A percentile compares a stretch with the other conserved stretches of the same genome.
phyloP scores from a whole-genome alignment of 2,797 vertebrate genomes.

The Eutrigla gurnardus region DNA sequence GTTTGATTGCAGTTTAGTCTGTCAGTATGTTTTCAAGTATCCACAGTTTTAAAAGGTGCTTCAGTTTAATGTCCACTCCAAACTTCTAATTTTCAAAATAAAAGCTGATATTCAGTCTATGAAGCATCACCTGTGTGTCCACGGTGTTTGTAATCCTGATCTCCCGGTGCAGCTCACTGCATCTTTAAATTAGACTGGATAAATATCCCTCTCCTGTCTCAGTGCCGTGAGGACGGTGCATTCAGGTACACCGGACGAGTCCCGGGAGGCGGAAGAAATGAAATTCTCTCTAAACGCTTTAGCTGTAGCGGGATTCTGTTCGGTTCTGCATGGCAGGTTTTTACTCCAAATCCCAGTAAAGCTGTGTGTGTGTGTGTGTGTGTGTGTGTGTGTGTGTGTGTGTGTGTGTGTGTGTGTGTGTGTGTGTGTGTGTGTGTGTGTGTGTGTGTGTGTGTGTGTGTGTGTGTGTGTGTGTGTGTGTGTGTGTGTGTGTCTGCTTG shows the following conservation, averaged over 20 bases:
- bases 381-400: neutral
- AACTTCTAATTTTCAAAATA: neutral
- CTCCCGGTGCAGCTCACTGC: conserved; percentile 17
- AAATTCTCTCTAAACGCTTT: conserved; percentile 44
- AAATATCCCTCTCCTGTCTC: conserved; percentile 39
- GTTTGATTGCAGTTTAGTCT: neutral
- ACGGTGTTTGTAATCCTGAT: conserved; percentile 11
- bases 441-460: conserved; percentile 27
- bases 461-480: conserved; percentile 2
- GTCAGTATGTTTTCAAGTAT: neutral
- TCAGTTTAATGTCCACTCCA: neutral
- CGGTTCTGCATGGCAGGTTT: conserved; percentile 51
- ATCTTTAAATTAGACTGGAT: conserved; percentile 53
- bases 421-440: conserved; percentile 1
- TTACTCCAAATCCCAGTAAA: conserved; percentile 45
- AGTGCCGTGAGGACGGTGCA: conserved; percentile 24
- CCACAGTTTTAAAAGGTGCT: neutral
- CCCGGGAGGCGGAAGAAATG: conserved; percentile 35
- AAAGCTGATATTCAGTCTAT: neutral
- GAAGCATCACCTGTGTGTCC: conserved; percentile 5
- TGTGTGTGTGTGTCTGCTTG: conserved; percentile 13
- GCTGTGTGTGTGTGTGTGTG: conserved; percentile 12
- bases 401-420: no score
- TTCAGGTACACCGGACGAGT: conserved; percentile 50
- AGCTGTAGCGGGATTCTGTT: conserved; percentile 38